phyloP scores from a whole-genome alignment of 2,888 invertebrate species.

The Latrodectus elegans region DNA sequence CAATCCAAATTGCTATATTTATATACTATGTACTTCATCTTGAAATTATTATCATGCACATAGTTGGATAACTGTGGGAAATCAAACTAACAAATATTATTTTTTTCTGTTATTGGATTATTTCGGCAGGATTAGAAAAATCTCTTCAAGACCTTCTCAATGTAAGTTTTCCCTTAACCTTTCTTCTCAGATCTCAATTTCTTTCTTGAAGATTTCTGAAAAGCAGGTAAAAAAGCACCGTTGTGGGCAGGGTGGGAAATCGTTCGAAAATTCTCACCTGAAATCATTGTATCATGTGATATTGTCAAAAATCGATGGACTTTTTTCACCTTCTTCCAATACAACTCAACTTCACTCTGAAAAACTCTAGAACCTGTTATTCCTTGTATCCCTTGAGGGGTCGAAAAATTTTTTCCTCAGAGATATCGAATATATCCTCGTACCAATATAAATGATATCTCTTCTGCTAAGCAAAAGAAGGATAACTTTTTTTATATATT shows the following conservation, averaged over 20 bases:
- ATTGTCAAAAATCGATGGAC: slow-evolving; percentile 41
- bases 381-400: slow-evolving; percentile 4
- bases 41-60: no score
- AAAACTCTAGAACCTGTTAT: slow-evolving; percentile 8
- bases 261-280: slow-evolving; percentile 56
- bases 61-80: no score
- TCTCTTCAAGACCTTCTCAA: no score
- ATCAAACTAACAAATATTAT: no score
- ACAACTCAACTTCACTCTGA: background rate
- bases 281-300: slow-evolving; percentile 52
- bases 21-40: no score
- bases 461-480: background rate
- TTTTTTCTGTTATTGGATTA: no score
- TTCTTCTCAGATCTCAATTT: background rate
- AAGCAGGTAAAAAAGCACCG: slow-evolving; percentile 12
- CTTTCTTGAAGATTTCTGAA: slow-evolving; percentile 20
- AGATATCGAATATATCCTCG: slow-evolving; percentile 15
- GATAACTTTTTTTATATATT: slow-evolving; percentile 18
- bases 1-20: no score
- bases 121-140: no score
- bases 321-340: slow-evolving; percentile 10
- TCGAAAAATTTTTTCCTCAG: background rate
- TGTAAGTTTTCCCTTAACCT: background rate
- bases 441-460: slow-evolving; percentile 49
- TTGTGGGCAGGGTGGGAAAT: slow-evolving; percentile 27